phyloP scores from a whole-genome alignment of 2,888 invertebrate genomes.

The Augiades crinisus region DNA sequence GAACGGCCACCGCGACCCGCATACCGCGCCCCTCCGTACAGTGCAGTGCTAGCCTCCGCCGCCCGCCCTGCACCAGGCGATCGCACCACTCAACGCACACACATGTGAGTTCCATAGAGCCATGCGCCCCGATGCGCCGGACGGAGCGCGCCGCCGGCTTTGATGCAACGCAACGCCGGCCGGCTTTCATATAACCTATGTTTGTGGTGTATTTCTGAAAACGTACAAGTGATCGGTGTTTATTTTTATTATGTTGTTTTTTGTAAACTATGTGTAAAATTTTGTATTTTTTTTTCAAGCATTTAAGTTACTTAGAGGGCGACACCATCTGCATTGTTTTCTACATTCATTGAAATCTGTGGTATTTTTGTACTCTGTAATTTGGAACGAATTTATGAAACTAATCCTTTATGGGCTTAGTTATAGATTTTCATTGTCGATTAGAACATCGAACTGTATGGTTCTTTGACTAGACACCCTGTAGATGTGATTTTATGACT shows the following conservation, averaged over 20 bases:
- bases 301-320: no score
- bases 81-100: conserved; percentile 55
- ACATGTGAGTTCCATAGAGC: conserved; percentile 65
- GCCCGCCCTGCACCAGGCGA: conserved; percentile 61
- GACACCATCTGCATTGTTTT: no score
- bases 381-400: no score
- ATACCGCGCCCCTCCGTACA: conserved; percentile 35
- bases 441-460: no score
- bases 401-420: no score
- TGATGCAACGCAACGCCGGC: conserved; percentile 51
- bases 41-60: conserved; percentile 56
- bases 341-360: no score
- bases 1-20: conserved; percentile 71
- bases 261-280: no score
- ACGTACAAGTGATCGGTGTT: conserved; percentile 47
- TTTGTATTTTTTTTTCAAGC: no score
- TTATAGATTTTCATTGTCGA: no score
- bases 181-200: conserved; percentile 60
- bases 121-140: conserved; percentile 32
- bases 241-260: conserved; percentile 21
- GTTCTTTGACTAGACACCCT: no score
- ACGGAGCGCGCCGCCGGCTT: conserved; percentile 32
- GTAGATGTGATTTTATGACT: no score
- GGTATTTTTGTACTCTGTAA: no score
- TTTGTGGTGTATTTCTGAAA: conserved; percentile 54